Conservation (phyloP, 2,888 invertebrate genomes). For the Clostera curtula region DNA sequence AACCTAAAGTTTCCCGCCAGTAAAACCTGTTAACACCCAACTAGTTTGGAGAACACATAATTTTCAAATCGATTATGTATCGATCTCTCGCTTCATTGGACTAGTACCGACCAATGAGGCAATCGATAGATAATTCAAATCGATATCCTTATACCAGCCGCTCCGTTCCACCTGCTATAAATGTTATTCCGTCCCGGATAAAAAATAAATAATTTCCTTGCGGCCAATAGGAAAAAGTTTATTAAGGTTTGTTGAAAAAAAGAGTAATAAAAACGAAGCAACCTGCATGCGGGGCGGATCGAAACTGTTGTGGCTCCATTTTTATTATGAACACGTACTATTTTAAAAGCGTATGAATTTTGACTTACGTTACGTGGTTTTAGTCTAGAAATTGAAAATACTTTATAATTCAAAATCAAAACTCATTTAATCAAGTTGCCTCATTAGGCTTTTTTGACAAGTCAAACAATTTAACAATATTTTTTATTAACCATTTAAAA, state of each 20-base stretch:
- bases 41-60: no score
- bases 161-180: constrained; percentile 62
- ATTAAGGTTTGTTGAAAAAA: constrained; percentile 48
- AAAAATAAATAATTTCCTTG: constrained; percentile 56
- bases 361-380: no score
- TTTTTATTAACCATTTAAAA: no score
- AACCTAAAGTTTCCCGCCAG: no score
- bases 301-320: constrained; percentile 43
- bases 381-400: no score
- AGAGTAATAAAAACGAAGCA: constrained; percentile 37
- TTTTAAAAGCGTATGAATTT: constrained; percentile 35
- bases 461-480: no score
- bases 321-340: constrained; percentile 53
- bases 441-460: no score
- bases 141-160: constrained; percentile 42
- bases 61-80: constrained; percentile 25
- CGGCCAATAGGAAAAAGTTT: constrained; percentile 71
- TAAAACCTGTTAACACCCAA: no score
- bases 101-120: constrained; percentile 25
- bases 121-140: constrained; percentile 28
- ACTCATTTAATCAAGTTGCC: no score
- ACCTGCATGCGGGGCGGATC: constrained; percentile 54
- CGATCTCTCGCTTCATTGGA: constrained; percentile 42
- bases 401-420: no score
- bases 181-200: constrained; percentile 54